A percentile compares a stretch with the other conserved stretches of the same genome.
These are phyloP conservation scores for Sylvia borin DNA, from an alignment of 2,797 vertebrate genomes.

Conservation along the genomic window DNA sequence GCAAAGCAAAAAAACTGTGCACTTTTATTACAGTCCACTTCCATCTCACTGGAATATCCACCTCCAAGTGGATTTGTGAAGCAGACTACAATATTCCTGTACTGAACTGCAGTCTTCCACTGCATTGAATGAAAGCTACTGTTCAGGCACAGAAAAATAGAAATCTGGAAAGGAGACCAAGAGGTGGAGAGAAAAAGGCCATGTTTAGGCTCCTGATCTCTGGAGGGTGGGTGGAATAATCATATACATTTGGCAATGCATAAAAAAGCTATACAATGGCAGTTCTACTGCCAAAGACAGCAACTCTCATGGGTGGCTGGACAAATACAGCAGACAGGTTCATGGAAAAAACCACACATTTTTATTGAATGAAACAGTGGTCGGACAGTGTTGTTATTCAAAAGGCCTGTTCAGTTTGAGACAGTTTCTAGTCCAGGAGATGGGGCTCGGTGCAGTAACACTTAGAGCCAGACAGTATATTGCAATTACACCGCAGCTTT, in stretches of 20 bases:
- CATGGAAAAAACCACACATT: constrained; percentile 47
- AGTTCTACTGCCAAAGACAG: not conserved
- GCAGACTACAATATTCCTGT: not conserved
- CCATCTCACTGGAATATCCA: not conserved
- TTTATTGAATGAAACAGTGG: constrained; percentile 68
- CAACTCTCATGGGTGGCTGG: not conserved
- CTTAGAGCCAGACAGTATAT: not conserved
- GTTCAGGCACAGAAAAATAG: not conserved
- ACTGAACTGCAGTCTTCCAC: not conserved
- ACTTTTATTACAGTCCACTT: not conserved
- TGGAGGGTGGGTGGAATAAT: not conserved
- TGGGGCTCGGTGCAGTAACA: not conserved
- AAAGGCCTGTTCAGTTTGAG: not conserved
- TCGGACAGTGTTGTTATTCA: constrained; percentile 19
- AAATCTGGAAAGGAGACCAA: not conserved
- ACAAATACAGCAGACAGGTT: not conserved
- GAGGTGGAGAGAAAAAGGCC: not conserved
- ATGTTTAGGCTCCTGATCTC: not conserved
- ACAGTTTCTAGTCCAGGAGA: constrained; percentile 23
- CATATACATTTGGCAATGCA: not conserved
- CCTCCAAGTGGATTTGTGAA: not conserved
- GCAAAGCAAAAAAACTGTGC: not conserved
- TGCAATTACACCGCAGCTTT: not conserved
- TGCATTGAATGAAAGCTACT: not conserved
- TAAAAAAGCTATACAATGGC: not conserved